Base-by-base conservation (phyloP, 2,888 invertebrate genomes). In the Noctuana brunneofusca region DNA sequence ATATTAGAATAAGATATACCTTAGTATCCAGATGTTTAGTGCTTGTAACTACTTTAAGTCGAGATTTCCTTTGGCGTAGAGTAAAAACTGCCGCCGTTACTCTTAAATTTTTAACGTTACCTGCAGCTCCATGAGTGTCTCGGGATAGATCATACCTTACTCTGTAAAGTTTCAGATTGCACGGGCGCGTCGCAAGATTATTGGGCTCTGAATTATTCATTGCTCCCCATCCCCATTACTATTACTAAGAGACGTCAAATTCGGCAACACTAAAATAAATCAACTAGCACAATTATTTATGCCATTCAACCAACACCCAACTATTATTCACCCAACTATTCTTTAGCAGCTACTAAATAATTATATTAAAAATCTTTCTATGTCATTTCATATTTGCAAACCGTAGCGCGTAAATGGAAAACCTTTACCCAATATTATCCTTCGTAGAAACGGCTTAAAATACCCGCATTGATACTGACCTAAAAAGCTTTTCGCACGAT, bases 161-260 rank as follows among this genome's bases (percentile, higher is more conserved):
- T 6, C 32, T 46, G 46, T 41, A 54, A 60, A 48, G 48, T 54
- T 54, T 60, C 35, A 60, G 35, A 60, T 54, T 54, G 54, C 54
- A 60, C 60, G 35, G 46, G 16, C 24, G 60, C 54, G 54, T 18
- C 48, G 12, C 48, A 35, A 48, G 24, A 54, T 60, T 54, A 60
- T 53, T 53, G 53, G 12, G 24, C 16, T 54, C 18, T 60, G 54
- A 60, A 60, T 60, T 54, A 60, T 60, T 60, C 46, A 60, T 48
- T 48, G 24, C 8, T 48, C 35, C 53, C 38, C 54, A 14, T 49
- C 2, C 2, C 2, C 9, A 5, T 49, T 48, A 12, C 48, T 22
- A n/a, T 22, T 2, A 16, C 22, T 22, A 48, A 22, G 16, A 41
- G 41, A 16, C 8, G 9, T 41, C 16, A 41, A 41, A 41, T 41